Evolutionary conservation across 2,888 invertebrate genomes (phyloP), one percentile per base, ranked within the genome.

Genomic region (Acleris sparsana): DNA sequence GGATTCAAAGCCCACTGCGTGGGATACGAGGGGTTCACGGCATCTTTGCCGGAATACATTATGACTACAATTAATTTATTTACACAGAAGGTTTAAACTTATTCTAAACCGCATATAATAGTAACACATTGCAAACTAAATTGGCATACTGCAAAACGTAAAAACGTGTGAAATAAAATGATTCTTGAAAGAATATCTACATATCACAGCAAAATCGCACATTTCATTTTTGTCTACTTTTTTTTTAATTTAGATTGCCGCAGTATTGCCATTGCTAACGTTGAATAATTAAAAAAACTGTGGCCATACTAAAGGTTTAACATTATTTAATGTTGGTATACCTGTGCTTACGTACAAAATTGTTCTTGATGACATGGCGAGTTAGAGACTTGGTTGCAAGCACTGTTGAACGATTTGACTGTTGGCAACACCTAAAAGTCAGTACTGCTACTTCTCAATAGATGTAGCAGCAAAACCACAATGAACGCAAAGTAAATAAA

Each of bases 1-100:
- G 97, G 97, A 89, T 97, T 96, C 69, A 97, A 88, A 59, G 97
- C 95, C 96, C 97, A 97, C 80, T 96, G 95, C 78, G 95, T 94
- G 81, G 94, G 94, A 90, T 94, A 95, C 74, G 94, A 88, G 71
- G 95, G 91, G 84, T 94, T 89, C 86, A 94, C 87, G 87, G 95
- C 94, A 84, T 93, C 94, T 73, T 94, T 94, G 71, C 94, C 93
- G 66, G 94, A 92, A 84, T 93, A 94, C 94, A 94, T 94, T 74
- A 67, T 85, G 70, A 59, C 68, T 71, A 56, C 58, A 74, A 68
- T 73, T 73, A 57, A 65, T 71, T 44, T 58, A 53, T 70, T 69
- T 69, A 68, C 70, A 65, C 69, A 59, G 59, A 48, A 22, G 49
- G 57, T 51, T 22, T 22, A 61, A 39, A 39, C 55, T 67, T 69